Base-by-base conservation (phyloP, 92 coral and sea anemone genomes). In the Phenganax stokvisi region DNA sequence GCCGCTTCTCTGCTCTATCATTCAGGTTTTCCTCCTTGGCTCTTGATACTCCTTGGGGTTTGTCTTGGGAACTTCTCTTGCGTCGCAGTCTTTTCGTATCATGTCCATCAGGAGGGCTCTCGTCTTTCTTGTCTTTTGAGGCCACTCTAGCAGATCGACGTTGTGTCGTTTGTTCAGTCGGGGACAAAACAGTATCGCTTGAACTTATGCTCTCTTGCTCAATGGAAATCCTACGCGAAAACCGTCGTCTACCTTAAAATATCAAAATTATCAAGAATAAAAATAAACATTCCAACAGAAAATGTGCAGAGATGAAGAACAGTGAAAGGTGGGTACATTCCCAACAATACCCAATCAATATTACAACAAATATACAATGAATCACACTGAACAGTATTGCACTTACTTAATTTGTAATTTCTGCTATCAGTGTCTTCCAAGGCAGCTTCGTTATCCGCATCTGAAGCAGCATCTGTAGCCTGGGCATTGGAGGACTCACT, bases 131-230 rank as follows among this genome's bases (percentile, higher is more conserved):
- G 17, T 79, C 83, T 65, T 79, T 79, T 64, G 83, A 79, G 30
- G 83, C 83, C 11, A 79, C 74, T 63, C 83, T 63, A 10, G 72
- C 83, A 52, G 83, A 79, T 10, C 83, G 83, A 52, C 83, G 83
- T 20, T 79, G 72, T 12, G 83, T 20, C 9, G 13, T 78, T 12
- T 63, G 83, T 62, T 25, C 83, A 9, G 63, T 73, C 6, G 74
- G 53, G 6, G 83, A 51, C 7, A 5, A 15, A 0, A 69, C 0
- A 8, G 55, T 56, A 30, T 79, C 74, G 2, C 27, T 47, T 6
- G 81, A 77, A 57, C 71, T 30, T 16, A 59, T 71, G 25, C 81
- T 77, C 52, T 65, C 83, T 20, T n/a, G 72, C 10, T n/a, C n/a
- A 9, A 60, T 44, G 25, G 83, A 79, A 30, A 64, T 63, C n/a